Evolutionary conservation across 2,113 vertebrate species (phyloP).

Genomic region (Ifrita kowaldi): DNA sequence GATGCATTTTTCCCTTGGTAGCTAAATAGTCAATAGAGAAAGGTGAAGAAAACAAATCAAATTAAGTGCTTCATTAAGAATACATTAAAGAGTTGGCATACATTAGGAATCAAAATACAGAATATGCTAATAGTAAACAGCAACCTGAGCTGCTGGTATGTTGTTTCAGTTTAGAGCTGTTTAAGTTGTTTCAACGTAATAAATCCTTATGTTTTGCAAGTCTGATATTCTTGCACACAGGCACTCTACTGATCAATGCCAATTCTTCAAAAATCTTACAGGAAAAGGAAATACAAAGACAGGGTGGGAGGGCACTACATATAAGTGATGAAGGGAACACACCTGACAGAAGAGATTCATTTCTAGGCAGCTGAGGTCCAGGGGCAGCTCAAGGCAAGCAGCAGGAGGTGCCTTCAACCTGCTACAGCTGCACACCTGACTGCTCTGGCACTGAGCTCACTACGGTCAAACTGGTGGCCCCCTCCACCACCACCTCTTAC

Average conservation of each 20-base stretch:
- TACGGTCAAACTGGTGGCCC: background rate
- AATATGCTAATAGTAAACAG: background rate
- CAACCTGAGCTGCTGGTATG: background rate
- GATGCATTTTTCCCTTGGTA: background rate
- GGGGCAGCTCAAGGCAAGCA: background rate
- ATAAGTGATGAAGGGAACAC: background rate
- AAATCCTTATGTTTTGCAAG: background rate
- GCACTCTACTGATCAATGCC: background rate
- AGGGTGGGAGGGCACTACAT: background rate
- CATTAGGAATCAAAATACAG: background rate
- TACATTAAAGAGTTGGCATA: background rate
- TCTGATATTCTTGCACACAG: background rate
- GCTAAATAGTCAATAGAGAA: background rate
- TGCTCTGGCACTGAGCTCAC: background rate
- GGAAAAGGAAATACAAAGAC: background rate
- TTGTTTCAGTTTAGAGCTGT: background rate
- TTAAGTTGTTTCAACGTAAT: background rate
- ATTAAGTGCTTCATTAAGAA: background rate
- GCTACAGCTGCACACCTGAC: background rate
- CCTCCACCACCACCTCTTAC: background rate
- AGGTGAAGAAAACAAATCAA: background rate
- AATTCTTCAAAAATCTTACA: background rate
- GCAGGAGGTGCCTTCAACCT: background rate
- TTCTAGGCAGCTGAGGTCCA: background rate
- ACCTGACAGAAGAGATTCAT: background rate